A percentile compares a stretch with the other conserved stretches of the same genome.
Conservation (phyloP, 2,888 invertebrate species). For the Heliconius aoede region DNA sequence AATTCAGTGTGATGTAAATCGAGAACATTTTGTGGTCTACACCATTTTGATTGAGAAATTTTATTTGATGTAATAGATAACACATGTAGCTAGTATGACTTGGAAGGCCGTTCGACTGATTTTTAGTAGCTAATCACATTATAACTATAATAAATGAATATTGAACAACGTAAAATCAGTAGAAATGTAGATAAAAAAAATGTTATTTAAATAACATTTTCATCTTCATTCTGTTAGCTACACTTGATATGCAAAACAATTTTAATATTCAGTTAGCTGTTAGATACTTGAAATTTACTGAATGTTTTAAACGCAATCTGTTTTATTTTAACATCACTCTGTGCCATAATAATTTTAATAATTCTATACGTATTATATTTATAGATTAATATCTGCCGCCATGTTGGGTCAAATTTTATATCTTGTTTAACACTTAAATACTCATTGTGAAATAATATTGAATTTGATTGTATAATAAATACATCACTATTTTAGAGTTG, state of each 20-base stretch:
- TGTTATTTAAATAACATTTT: neutral
- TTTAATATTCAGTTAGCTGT: too few relatives aligned
- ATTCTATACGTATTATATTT: neutral
- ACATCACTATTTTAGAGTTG: constrained; percentile 3
- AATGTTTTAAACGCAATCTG: neutral
- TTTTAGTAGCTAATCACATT: neutral
- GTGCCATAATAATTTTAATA: neutral
- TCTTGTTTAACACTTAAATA: neutral
- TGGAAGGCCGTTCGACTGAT: constrained; percentile 1
- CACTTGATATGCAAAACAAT: too few relatives aligned
- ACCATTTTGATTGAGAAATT: neutral
- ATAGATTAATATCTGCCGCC: neutral
- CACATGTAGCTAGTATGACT: neutral
- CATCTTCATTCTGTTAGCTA: neutral
- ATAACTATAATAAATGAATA: neutral
- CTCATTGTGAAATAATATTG: neutral
- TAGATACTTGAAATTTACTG: too few relatives aligned
- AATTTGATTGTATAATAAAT: neutral
- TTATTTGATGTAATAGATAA: neutral
- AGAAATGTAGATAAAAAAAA: neutral
- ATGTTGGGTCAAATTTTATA: neutral
- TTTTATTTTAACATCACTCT: neutral
- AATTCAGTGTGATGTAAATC: neutral
- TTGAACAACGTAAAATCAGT: neutral
- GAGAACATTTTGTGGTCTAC: neutral